Base-by-base conservation (phyloP, 2,888 invertebrate genomes). In the Dione vanillae region DNA sequence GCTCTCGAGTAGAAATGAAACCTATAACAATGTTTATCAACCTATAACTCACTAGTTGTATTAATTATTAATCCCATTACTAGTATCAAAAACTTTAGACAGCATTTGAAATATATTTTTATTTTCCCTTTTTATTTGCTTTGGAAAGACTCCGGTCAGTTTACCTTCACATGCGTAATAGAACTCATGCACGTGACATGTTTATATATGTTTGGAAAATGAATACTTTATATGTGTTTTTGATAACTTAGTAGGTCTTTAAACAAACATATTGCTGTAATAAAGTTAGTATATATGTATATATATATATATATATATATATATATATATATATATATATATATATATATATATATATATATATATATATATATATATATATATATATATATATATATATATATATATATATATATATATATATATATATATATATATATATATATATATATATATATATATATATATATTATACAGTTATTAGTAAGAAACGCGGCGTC, bases 141-240 rank as follows among this genome's bases (percentile, higher is more conserved):
- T 16, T 37, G 49, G 47, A 1, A 12, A 16, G 1, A 9, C 19
- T 19, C 19, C 49, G 49, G 64, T 16, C 37, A 49, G 49, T 19
- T 8, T 19, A 49, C 40, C 49, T 40, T 8, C 64, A 64, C 19
- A 64, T 27, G 27, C 5, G 27, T 49, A 49, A 62, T 35, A 11
- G n/a, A 16, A 47, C 10, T 49, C 64, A 37, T 64, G 64, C 10
- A 64, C 64, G 49, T 64, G 64, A 64, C 64, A 37, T 64, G 49
- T 16, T 19, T 64, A 49, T 27, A 64, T 64, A 64, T 12, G 62
- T 37, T 37, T 35, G 16, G 0, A 8, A 19, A 49, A 12, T 49
- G 9, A 19, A 58, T 5, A 14, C 20, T 14, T 5, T 14, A 14
- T n/a, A 14, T 14, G 54, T 37, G n/a, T 35, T n/a, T 59, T n/a